Evolutionary conservation across 1,140 invertebrate genomes (phyloP).

Genomic region (Euschistus heros): DNA sequence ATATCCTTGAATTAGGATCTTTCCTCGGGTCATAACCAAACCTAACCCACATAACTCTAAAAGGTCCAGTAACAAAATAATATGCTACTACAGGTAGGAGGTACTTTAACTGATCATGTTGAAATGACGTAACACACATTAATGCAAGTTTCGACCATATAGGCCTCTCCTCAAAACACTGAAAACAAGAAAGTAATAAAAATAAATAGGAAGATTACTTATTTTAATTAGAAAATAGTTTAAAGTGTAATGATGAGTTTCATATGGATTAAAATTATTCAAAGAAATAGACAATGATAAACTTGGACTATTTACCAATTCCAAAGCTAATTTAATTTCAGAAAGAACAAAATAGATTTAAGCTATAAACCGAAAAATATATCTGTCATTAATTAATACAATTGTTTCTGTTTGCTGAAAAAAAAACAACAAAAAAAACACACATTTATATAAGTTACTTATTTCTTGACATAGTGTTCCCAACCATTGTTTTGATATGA

Average conservation of each 20-base stretch:
- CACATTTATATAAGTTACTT: no score
- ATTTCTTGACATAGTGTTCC: no score
- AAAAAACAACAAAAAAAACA: no score
- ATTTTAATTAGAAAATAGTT: neutral
- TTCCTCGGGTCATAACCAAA: conserved; percentile 79
- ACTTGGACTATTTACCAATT: no score
- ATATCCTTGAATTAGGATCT: conserved; percentile 62
- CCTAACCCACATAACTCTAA: conserved; percentile 72
- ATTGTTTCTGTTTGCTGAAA: no score
- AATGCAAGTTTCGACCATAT: conserved; percentile 76
- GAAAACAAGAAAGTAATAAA: neutral
- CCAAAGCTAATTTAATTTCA: no score
- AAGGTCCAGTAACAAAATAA: conserved; percentile 78
- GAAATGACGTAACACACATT: conserved; percentile 49
- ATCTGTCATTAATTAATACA: no score
- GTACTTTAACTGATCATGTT: conserved; percentile 55
- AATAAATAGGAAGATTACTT: neutral
- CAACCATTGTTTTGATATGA: no score
- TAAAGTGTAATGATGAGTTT: neutral
- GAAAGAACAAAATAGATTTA: no score
- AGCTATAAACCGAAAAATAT: no score
- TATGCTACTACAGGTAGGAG: conserved; percentile 72
- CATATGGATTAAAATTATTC: no score
- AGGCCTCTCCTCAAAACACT: conserved; percentile 63
- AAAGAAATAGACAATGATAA: no score